A percentile compares a stretch with the other conserved stretches of the same genome.
These are phyloP conservation scores for Lepidonotus clava DNA, from an alignment of 2,888 invertebrate species.

Conservation along the genomic window DNA sequence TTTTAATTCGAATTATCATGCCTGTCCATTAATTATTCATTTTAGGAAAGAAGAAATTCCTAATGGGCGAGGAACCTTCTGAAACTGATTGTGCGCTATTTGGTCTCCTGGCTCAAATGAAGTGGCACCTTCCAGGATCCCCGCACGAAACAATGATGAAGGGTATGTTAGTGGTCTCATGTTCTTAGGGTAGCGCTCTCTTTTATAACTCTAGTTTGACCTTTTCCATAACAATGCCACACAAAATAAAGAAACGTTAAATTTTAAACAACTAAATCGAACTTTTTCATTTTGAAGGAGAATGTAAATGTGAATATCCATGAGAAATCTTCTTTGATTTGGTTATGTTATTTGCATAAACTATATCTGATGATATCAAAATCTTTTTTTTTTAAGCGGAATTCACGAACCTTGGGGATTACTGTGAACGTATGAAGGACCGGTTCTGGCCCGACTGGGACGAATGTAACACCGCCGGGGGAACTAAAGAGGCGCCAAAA, in stretches of 20 bases:
- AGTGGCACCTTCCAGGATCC: neutral
- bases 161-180: neutral
- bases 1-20: too few species aligned
- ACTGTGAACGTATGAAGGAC: conserved; percentile 75
- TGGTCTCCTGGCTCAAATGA: neutral
- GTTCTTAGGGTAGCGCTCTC: neutral
- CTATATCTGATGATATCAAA: too few species aligned
- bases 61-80: neutral
- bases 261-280: too few species aligned
- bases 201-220: neutral
- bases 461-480: conserved; percentile 24
- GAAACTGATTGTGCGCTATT: neutral
- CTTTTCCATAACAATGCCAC: neutral
- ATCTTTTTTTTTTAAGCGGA: conserved; percentile 58
- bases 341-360: neutral
- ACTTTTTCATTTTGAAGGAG: too few species aligned
- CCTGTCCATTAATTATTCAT: neutral
- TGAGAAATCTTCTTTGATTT: neutral
- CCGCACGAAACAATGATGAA: neutral
- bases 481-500: neutral
- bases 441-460: conserved; percentile 80
- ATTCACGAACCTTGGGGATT: conserved; percentile 73
- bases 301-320: neutral
- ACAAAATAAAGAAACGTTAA: neutral
- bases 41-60: neutral